Percentiles rank a stretch among this genome's conserved stretches.
phyloP scores from a whole-genome alignment of 2,888 invertebrate genomes.

The Cantharis flavilabris region DNA sequence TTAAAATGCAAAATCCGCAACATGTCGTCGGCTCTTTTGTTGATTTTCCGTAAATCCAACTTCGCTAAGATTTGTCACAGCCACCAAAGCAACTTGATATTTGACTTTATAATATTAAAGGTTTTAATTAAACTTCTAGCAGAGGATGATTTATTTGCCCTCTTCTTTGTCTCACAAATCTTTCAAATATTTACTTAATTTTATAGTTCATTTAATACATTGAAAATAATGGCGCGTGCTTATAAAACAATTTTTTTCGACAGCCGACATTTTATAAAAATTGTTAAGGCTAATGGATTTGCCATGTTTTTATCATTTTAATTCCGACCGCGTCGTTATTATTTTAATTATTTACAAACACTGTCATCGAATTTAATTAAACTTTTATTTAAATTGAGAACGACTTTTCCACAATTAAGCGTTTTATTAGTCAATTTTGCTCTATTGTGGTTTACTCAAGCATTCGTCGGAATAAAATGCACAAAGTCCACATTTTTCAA shows the following conservation, averaged over 20 bases:
- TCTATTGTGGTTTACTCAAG: neutral
- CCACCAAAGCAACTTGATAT: conserved; percentile 14
- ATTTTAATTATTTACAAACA: neutral
- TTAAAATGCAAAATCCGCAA: neutral
- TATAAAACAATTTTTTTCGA: neutral
- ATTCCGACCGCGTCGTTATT: neutral
- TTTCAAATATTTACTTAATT: neutral
- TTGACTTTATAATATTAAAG: conserved; percentile 11
- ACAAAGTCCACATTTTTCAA: neutral
- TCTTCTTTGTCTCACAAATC: neutral
- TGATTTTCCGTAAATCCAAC: conserved; percentile 11
- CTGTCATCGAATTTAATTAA: neutral
- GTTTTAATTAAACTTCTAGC: conserved; percentile 11
- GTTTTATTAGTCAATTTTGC: neutral
- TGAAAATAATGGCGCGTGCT: neutral
- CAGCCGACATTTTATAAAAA: neutral
- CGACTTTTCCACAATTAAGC: neutral
- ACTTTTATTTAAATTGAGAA: neutral
- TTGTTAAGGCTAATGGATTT: neutral
- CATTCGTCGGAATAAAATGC: neutral
- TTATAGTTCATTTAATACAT: neutral
- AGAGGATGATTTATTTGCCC: conserved; percentile 2
- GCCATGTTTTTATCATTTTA: neutral
- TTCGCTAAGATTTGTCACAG: conserved; percentile 13
- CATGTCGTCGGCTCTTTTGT: neutral